phyloP scores from a whole-genome alignment of 2,888 invertebrate genomes.

The Phalangium opilio region DNA sequence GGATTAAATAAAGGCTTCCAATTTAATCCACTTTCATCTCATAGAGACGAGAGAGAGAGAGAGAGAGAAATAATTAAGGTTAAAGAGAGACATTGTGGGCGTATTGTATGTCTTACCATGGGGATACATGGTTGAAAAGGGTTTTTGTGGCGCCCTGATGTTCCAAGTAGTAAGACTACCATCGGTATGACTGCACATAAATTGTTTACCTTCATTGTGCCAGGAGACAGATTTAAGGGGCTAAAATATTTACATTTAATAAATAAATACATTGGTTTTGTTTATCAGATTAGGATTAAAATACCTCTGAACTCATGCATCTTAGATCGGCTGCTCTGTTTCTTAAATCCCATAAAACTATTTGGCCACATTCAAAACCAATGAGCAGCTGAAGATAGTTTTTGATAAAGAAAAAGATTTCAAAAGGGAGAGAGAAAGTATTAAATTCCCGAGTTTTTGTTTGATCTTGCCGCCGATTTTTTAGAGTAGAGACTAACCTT shows the following conservation, averaged over 20 bases:
- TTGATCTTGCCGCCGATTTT: no score
- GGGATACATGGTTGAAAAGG: conserved; percentile 59
- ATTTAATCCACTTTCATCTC: conserved; percentile 48
- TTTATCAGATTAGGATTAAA: not conserved
- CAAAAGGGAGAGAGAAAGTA: not conserved
- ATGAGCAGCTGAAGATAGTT: conserved; percentile 60
- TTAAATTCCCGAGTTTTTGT: no score
- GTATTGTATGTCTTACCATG: conserved; percentile 64
- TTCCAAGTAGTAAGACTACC: conserved; percentile 92
- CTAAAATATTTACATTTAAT: conserved; percentile 19
- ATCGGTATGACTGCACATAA: conserved; percentile 85
- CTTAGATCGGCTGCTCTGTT: conserved; percentile 70
- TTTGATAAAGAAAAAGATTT: conserved; percentile 15
- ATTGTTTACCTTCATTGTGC: conserved; percentile 96
- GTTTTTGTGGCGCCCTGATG: conserved; percentile 52
- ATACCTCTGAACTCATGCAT: conserved; percentile 24
- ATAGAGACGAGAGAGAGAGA: no score
- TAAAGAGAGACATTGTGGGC: no score
- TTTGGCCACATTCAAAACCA: conserved; percentile 84
- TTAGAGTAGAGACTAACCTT: conserved; percentile 46
- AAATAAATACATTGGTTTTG: not conserved
- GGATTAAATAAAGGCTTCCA: conserved; percentile 38
- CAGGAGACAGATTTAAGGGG: conserved; percentile 70
- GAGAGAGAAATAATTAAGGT: no score
- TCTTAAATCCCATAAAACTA: conserved; percentile 91